Base-by-base conservation (phyloP, 2,113 vertebrate genomes). In the Prionailurus viverrinus region DNA sequence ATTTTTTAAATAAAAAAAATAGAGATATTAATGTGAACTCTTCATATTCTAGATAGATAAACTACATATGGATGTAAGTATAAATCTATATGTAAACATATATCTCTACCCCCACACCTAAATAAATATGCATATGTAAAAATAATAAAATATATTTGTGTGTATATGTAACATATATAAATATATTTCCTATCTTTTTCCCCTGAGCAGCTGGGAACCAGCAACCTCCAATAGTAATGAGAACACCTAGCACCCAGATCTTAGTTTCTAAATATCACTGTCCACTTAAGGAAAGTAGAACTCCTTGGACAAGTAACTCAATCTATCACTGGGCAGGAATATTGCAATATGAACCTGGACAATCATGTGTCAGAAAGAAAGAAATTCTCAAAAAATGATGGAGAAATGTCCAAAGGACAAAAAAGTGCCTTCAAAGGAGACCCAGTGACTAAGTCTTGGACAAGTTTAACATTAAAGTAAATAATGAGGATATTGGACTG, bases 301-400 rank as follows among this genome's bases (percentile, higher is more conserved):
- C 25, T 89, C 6, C 23, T 7, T 76, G 2, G 51, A 71, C 27
- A 90, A 89, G 61, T 53, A 25, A 71, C 45, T 80, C 41, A 65
- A 7, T 68, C 45, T 27, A 31, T 39, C 36, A 69, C 12, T 69
- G 58, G 29, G 23, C n/a, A 89, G 41, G 4, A 4, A 94, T 93
- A 81, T 76, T 76, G 39, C 4, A 79, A 94, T 9, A 39, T 63
- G 29, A 76, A 11, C 55, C 66, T 68, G 21, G 3, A 74, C 74
- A 63, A 68, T 53, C 51, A 89, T 36, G 48, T 39, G 21, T 68
- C 25, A 84, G 36, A 68, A 86, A 71, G 36, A 87, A 65, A 25
- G 29, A 90, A 53, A 86, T 31, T 25, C 25, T 92, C 65, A 90
- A 66, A 53, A 94, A 94, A 97, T 76, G 10, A 41, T 86, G 23